Conservation (phyloP, 2,113 vertebrate species). For the Alethe diademata region DNA sequence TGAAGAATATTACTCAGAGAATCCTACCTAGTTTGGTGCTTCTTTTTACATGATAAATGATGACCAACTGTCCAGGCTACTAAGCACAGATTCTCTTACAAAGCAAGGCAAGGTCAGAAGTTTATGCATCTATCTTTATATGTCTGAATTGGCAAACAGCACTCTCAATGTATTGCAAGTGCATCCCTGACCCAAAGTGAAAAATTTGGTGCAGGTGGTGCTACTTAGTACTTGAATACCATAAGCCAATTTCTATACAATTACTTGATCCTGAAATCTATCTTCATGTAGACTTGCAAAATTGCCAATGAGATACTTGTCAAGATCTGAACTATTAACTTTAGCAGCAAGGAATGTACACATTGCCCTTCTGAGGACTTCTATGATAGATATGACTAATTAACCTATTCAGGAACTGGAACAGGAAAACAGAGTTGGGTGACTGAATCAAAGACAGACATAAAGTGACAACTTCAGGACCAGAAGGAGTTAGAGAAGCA, state of each 20-base stretch:
- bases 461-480: neutral
- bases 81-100: neutral
- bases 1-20: neutral
- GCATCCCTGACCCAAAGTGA: neutral
- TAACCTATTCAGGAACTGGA: neutral
- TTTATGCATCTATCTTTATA: neutral
- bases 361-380: neutral
- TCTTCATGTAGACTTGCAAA: neutral
- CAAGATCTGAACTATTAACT: neutral
- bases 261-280: neutral
- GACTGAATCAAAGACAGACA: neutral
- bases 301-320: neutral
- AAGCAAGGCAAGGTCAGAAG: conserved; percentile 13
- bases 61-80: neutral
- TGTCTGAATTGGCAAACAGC: neutral
- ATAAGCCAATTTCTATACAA: neutral
- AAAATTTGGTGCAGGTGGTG: neutral
- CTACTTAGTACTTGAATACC: neutral
- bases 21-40: neutral
- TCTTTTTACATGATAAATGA: conserved; percentile 15
- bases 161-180: neutral
- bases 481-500: neutral
- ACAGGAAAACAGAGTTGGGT: neutral
- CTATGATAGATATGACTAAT: neutral
- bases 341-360: neutral